Base-by-base conservation (phyloP, 2,797 vertebrate genomes). In the Pachyuromys duprasi region DNA sequence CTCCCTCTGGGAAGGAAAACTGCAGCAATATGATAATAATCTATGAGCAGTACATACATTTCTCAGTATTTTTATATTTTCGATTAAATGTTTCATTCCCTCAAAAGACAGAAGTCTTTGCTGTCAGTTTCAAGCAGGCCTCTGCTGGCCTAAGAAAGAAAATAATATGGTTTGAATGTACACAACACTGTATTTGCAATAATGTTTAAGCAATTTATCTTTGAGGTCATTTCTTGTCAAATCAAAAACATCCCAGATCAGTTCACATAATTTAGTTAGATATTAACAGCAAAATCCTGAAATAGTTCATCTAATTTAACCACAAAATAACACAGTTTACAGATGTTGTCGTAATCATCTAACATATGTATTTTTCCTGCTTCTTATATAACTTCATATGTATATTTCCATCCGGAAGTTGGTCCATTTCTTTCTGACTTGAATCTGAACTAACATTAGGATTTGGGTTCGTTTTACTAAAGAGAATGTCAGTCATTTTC, bases 281-380 rank as follows among this genome's bases (percentile, higher is more conserved):
- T 81, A 93, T 72, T 67, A 93, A 88, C 2, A 90, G 17, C 17
- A 74, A 90, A 92, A 90, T 84, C 6, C 33, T 76, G 60, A 94
- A 57, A 67, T 74, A 2, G 65, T 89, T 91, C 2, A 78, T 72
- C 15, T 83, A 74, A 69, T 63, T 86, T 28, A 42, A 49, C 2
- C 45, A 2, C 62, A 74, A 6, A 57, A 62, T 72, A 62, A 89
- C 75, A 6, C 67, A 42, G 13, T 57, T 53, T 74, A 95, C 18
- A 28, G 55, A 76, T n/a, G 36, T 90, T 72, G 26, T 45, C 67
- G 22, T 12, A 74, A 36, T 69, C n/a, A 89, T 81, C 5, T 67
- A 80, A 94, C 90, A 63, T 28, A 5, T 55, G 8, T 80, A 11
- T 70, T 81, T 80, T 57, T 90, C 75, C 5, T 87, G 4, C 72